Percentiles rank a stretch among this genome's conserved stretches.
These are phyloP conservation scores for Lanius collurio DNA, from an alignment of 2,113 vertebrate species.

Conservation along the genomic window DNA sequence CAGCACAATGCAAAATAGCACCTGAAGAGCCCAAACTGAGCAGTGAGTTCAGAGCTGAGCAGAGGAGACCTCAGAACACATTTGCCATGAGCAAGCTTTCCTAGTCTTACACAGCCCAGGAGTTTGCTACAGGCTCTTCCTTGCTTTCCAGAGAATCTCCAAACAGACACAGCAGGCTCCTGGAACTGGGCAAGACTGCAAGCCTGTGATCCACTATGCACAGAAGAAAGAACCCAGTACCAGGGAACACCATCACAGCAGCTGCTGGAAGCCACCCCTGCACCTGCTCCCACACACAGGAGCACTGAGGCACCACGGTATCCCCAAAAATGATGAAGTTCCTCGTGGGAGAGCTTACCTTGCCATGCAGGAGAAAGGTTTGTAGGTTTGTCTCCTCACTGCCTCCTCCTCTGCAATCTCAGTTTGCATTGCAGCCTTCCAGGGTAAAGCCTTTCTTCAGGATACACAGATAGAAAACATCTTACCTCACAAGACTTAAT, in stretches of 20 bases:
- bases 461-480: fast-evolving
- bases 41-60: neutral
- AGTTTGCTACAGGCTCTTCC: neutral
- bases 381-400: neutral
- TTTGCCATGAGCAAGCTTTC: neutral
- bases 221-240: fast-evolving
- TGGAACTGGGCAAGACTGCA: neutral
- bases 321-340: neutral
- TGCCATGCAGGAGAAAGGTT: fast-evolving
- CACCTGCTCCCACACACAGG: neutral
- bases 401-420: neutral
- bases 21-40: neutral
- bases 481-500: neutral
- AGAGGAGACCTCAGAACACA: neutral
- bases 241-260: fast-evolving
- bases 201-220: fast-evolving
- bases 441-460: neutral
- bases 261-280: neutral
- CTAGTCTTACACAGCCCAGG: too few species aligned
- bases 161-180: neutral
- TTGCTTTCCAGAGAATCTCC: neutral
- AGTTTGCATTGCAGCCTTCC: neutral
- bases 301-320: fast-evolving
- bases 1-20: neutral
- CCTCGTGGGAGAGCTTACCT: fast-evolving